These are phyloP conservation scores for Caenorhabditis sinica DNA, from an alignment of 2,888 invertebrate species.

Conservation along the genomic window DNA sequence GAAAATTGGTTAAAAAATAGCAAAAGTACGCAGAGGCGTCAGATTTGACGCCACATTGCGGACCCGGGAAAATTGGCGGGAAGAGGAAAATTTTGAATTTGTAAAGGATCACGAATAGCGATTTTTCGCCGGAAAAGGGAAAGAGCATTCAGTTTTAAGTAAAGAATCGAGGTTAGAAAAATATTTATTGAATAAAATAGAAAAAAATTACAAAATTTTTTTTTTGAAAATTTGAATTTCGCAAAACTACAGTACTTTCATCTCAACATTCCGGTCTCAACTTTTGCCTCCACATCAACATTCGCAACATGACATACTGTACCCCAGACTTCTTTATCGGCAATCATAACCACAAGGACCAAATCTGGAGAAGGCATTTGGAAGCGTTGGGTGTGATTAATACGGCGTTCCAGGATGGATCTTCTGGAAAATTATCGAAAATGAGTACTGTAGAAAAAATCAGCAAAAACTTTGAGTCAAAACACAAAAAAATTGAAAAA, in stretches of 20 bases:
- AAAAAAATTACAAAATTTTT: neutral
- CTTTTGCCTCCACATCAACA: slow-evolving; percentile 40
- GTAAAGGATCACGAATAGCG: too few species aligned
- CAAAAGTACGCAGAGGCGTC: too few species aligned
- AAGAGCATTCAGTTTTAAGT: too few species aligned
- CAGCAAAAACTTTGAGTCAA: neutral
- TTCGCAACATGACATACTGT: slow-evolving; percentile 38
- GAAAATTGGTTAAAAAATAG: too few species aligned
- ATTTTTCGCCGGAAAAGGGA: too few species aligned
- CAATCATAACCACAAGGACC: slow-evolving; percentile 33
- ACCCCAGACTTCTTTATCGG: slow-evolving; percentile 46
- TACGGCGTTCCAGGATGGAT: slow-evolving; percentile 18
- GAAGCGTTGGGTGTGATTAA: slow-evolving; percentile 51
- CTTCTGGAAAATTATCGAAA: slow-evolving; percentile 23
- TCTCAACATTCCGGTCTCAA: slow-evolving; percentile 44
- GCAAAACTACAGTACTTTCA: neutral
- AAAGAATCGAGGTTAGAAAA: too few species aligned
- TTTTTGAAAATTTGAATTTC: neutral
- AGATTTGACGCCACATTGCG: too few species aligned
- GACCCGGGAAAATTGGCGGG: too few species aligned
- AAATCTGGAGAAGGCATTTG: slow-evolving; percentile 15
- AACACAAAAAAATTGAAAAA: neutral
- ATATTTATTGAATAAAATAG: too few species aligned
- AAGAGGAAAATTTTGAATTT: too few species aligned
- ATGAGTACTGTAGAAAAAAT: too few species aligned